Percentiles rank a stretch among this genome's conserved stretches.
These are phyloP conservation scores for Menidia beryllina DNA, from an alignment of 2,113 vertebrate species.

Conservation along the genomic window DNA sequence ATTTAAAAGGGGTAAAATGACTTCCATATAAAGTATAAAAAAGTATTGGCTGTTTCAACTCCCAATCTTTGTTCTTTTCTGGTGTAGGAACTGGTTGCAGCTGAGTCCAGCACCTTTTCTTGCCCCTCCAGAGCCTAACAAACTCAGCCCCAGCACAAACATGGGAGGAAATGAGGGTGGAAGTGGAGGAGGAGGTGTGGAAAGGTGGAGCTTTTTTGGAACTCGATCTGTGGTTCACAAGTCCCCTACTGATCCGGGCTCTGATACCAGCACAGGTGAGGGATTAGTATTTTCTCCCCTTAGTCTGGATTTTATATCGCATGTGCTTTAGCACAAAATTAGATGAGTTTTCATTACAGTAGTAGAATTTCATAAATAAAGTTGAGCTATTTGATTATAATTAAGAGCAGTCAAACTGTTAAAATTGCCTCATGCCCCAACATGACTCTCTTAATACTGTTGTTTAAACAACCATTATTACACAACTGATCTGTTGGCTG, in stretches of 20 bases:
- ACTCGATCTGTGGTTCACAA: slow-evolving; percentile 87
- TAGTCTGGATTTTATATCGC: neutral
- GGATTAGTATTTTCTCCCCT: neutral
- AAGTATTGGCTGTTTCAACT: too few species aligned
- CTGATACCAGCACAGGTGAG: slow-evolving; percentile 74
- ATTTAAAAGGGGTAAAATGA: too few species aligned
- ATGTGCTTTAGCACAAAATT: too few species aligned
- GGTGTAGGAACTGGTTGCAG: slow-evolving; percentile 88
- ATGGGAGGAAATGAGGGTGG: slow-evolving; percentile 82
- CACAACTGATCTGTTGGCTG: neutral
- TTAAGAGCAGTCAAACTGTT: too few species aligned
- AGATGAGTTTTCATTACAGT: too few species aligned
- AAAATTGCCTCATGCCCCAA: neutral
- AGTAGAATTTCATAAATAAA: too few species aligned
- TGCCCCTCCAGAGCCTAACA: slow-evolving; percentile 75
- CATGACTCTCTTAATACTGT: neutral
- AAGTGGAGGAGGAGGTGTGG: slow-evolving; percentile 61
- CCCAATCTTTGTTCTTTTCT: too few species aligned
- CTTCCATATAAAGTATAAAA: too few species aligned
- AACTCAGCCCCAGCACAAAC: slow-evolving; percentile 71
- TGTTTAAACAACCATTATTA: neutral
- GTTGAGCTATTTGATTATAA: too few species aligned
- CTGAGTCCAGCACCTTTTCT: slow-evolving; percentile 83
- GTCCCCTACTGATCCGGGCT: slow-evolving; percentile 89
- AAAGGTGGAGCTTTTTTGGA: slow-evolving; percentile 92